Conservation (phyloP, 2,797 vertebrate species). For the Falco biarmicus region DNA sequence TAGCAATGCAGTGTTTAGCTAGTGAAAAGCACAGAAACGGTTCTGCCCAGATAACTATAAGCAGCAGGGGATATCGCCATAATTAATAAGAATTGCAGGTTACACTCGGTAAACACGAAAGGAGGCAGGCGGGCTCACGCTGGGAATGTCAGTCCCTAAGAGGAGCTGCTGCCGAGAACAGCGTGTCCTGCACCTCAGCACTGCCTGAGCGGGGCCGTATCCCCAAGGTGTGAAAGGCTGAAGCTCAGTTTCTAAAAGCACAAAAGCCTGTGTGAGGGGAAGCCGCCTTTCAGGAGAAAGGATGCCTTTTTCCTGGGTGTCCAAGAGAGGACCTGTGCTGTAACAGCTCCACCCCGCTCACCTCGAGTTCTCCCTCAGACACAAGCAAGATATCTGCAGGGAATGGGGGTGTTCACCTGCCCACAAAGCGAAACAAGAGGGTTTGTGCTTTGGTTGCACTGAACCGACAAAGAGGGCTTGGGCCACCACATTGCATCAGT, state of each 20-base stretch:
- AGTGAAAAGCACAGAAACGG: neutral
- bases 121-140: neutral
- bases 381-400: neutral
- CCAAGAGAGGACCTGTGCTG: neutral
- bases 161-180: neutral
- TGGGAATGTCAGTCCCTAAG: neutral
- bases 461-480: neutral
- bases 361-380: neutral
- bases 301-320: neutral
- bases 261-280: neutral
- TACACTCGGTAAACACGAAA: neutral
- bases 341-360: neutral
- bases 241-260: neutral
- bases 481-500: neutral
- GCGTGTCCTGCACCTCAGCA: neutral
- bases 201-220: neutral
- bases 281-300: neutral
- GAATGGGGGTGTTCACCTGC: neutral
- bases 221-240: neutral
- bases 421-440: neutral
- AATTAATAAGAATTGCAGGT: neutral
- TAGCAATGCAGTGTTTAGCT: neutral
- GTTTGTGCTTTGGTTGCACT: neutral
- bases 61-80: neutral
- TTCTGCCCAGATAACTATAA: neutral